A percentile compares a stretch with the other conserved stretches of the same genome.
phyloP scores from a whole-genome alignment of 2,888 invertebrate species.

The Hololepta plana region DNA sequence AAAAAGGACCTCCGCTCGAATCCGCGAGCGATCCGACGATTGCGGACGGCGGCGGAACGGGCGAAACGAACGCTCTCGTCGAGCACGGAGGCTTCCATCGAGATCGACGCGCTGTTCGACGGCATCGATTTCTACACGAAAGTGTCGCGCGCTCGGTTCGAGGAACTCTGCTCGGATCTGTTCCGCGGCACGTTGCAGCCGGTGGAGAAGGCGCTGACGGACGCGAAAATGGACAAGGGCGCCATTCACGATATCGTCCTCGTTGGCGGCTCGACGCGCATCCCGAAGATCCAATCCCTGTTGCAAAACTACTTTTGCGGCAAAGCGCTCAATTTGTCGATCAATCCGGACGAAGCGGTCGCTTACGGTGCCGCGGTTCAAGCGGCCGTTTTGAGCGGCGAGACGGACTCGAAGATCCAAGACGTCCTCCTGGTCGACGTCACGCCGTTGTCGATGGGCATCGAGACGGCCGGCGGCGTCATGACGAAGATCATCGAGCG shows the following conservation, averaged over 20 bases:
- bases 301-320: conserved; percentile 60
- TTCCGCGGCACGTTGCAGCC: conserved; percentile 58
- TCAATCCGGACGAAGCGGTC: conserved; percentile 68
- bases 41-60: conserved; percentile 33
- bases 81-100: conserved; percentile 31
- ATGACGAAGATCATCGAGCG: conserved; percentile 52
- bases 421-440: conserved; percentile 41
- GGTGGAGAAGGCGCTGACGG: conserved; percentile 59
- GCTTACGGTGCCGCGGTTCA: conserved; percentile 63
- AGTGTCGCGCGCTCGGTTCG: conserved; percentile 58
- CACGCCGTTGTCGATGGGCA: conserved; percentile 29
- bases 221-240: conserved; percentile 59
- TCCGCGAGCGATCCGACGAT: conserved; percentile 27
- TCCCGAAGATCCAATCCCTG: conserved; percentile 60
- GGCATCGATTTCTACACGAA: conserved; percentile 43
- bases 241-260: conserved; percentile 63
- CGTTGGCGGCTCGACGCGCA: conserved; percentile 67
- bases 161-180: conserved; percentile 53
- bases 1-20: conserved; percentile 29
- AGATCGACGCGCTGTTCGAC: conserved; percentile 31
- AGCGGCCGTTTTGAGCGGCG: conserved; percentile 51
- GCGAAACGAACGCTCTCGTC: conserved; percentile 28
- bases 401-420: conserved; percentile 36
- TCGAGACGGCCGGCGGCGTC: conserved; percentile 34
- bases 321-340: conserved; percentile 53